Base-by-base conservation (phyloP, 1,140 invertebrate genomes). In the Neuroterus valhalla region DNA sequence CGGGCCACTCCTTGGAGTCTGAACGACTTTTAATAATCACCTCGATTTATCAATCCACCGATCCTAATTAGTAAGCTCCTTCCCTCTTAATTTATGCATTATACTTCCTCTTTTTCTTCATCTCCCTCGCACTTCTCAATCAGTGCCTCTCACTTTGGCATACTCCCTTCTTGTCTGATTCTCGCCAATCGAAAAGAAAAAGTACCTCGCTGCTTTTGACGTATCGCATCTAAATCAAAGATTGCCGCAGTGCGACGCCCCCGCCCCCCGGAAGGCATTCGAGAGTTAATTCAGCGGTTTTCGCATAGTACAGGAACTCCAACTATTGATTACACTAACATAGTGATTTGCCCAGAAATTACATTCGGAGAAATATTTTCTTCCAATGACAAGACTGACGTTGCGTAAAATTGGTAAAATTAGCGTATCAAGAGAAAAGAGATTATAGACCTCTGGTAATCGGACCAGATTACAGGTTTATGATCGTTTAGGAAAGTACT, bases 1-100 rank as follows among this genome's bases (percentile, higher is more conserved):
- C 75, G 78, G 69, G 66, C 78, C 76, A 74, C 80, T 74, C 80
- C 80, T 82, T 75, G 48, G 72, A 76, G 68, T 78, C 69, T 77
- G 75, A 81, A 44, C 80, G 74, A 80, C 78, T 82, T 80, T 82
- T 80, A 75, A 80, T 74, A 82, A 82, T 80, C 78, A 74, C 66
- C 68, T 66, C 72, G 76, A 82, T 82, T 82, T 80, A 82, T 82
- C 78, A 78, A 81, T 74, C 69, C 77, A 52, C 74, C 50, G 76
- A 77, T 78, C 71, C 74, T 82, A 82, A 82, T 82, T 82, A 82
- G 74, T 71, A 71, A 74, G 77, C 68, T 73, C 38, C 71, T 76
- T 72, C 69, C 44, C 23, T 72, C 48, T 79, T 72, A 71, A 74
- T 78, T 72, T 77, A 71, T 78, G 75, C 75, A 71, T 69, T 44